Base-by-base conservation (phyloP, 2,888 invertebrate genomes). In the Sabatieria punctata region DNA sequence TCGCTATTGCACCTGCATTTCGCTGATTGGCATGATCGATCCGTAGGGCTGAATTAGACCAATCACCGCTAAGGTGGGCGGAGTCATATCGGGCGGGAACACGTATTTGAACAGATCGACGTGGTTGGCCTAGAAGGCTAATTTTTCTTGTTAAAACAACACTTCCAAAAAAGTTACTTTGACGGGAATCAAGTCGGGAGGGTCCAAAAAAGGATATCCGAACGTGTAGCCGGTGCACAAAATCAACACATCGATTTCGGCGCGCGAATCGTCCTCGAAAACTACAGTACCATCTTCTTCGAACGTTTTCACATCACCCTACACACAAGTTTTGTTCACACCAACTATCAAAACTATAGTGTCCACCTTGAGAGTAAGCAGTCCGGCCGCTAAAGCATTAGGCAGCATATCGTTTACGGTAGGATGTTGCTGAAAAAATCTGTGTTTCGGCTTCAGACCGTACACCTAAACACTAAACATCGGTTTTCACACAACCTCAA, bases 11-110 rank as follows among this genome's bases (percentile, higher is more conserved):
- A 49, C 51, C 49, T 70, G 69, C 49, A 70, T 64, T 53, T 70
- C 69, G 1, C 68, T 57, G 26, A 70, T 66, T 2, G 69, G 70
- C 55, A 67, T 65, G 8, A 69, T 64, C 13, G 68, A 64, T 1
- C 70, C 70, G 39, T 68, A 65, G 3, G 69, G 65, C 48, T 70
- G 70, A 26, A 70, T 64, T 18, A 69, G 55, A 1, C 70, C 62
- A 27, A 62, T 60, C 13, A 61, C 55, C 2, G 65, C 67, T 25
- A 70, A 52, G 1, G 60, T 63, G 4, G 61, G 60, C 33, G 65
- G 64, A 11, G 52, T 46, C 41, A 53, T 48, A 18, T 53, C 43
- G 15, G 66, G 63, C 0, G 69, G 68, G 49, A 66, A 69, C 46
- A 69, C 63, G 49, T 61, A 68, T 53, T 68, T 66, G 60, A 67